phyloP scores from a whole-genome alignment of 2,797 vertebrate species.

The Paedocypris micromegethes region DNA sequence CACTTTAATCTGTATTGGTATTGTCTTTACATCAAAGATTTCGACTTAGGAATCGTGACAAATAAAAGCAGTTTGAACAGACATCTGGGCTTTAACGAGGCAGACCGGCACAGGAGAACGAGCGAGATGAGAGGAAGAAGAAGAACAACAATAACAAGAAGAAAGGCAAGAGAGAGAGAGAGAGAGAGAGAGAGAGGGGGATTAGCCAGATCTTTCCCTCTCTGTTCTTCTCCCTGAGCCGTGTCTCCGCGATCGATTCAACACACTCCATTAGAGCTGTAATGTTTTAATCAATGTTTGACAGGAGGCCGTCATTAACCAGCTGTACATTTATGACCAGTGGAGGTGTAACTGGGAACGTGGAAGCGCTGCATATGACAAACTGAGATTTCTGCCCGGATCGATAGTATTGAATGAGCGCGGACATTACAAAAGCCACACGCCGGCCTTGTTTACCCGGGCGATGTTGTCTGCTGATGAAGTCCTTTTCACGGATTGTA shows the following conservation, averaged over 20 bases:
- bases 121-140: too few relatives aligned
- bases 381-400: constrained; percentile 42
- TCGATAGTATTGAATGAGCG: constrained; percentile 53
- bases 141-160: too few relatives aligned
- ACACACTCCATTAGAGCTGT: constrained; percentile 52
- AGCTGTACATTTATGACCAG: constrained; percentile 53
- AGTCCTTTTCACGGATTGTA: constrained; percentile 15
- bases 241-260: constrained; percentile 47
- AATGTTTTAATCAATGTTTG: constrained; percentile 60
- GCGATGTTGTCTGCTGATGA: constrained; percentile 34
- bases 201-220: constrained; percentile 14
- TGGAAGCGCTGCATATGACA: constrained; percentile 54
- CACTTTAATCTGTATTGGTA: too few relatives aligned
- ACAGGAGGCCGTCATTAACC: constrained; percentile 48
- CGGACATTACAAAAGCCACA: constrained; percentile 52
- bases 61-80: too few relatives aligned
- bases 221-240: constrained; percentile 17
- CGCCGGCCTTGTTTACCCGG: constrained; percentile 34
- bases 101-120: too few relatives aligned
- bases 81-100: too few relatives aligned
- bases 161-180: background rate
- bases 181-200: constrained; percentile 2
- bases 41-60: too few relatives aligned
- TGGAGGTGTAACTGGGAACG: constrained; percentile 49
- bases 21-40: too few relatives aligned